Evolutionary conservation across 53 echinoderm and acorn worm genomes (phyloP).

Genomic region (Echinometra lucunter): DNA sequence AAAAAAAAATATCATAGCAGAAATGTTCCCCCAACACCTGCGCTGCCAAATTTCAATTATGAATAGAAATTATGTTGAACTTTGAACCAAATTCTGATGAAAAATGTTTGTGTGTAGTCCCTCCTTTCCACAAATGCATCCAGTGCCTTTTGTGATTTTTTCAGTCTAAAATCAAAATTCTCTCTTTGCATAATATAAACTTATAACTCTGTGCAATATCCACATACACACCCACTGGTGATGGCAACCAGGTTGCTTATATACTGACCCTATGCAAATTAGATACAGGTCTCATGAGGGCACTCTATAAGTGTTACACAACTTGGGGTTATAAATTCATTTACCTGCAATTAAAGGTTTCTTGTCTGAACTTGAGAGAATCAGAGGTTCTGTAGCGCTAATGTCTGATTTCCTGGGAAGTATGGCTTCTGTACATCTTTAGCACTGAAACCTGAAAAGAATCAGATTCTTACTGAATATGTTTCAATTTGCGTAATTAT

Average conservation of each 20-base stretch:
- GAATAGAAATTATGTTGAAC: not conserved
- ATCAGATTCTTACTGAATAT: not conserved
- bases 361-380: conserved; percentile 71
- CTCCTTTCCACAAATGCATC: not conserved
- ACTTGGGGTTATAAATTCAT: too few species aligned
- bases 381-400: conserved; percentile 79
- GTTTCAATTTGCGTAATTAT: not conserved
- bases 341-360: conserved; percentile 77
- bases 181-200: too few species aligned
- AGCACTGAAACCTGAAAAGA: conserved; percentile 78
- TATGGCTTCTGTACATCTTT: conserved; percentile 87
- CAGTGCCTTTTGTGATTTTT: not conserved
- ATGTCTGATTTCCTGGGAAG: conserved; percentile 81
- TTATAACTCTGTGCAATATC: too few species aligned
- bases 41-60: too few species aligned
- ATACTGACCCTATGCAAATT: too few species aligned
- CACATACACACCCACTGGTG: too few species aligned
- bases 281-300: too few species aligned
- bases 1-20: too few species aligned
- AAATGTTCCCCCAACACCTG: too few species aligned
- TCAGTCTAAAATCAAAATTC: not conserved
- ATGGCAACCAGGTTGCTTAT: too few species aligned
- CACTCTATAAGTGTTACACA: too few species aligned
- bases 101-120: not conserved
- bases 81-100: not conserved